A percentile compares a stretch with the other conserved stretches of the same genome.
Evolutionary conservation across 2,888 invertebrate species (phyloP).

Genomic region (Limnephilus lunatus): DNA sequence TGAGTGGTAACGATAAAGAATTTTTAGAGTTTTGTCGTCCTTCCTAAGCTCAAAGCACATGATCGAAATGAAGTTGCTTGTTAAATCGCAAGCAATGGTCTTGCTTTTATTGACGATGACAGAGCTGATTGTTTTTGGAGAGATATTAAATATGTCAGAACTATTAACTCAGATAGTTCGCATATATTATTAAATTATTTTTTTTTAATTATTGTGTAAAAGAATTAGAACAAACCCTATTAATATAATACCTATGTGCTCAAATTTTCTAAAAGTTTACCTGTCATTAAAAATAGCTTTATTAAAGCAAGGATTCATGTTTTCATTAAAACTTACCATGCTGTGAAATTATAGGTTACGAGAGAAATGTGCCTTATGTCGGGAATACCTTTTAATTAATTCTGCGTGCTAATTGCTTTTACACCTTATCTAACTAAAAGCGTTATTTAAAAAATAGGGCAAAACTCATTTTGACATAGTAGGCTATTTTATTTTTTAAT

Average conservation of each 20-base stretch:
- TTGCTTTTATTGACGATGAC: no score
- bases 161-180: no score
- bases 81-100: no score
- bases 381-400: conserved; percentile 33
- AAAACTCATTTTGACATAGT: conserved; percentile 12
- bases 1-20: no score
- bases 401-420: conserved; percentile 21
- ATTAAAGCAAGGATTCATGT: background rate
- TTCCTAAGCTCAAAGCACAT: no score
- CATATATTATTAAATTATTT: no score
- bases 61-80: no score
- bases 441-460: conserved; percentile 33
- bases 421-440: conserved; percentile 17
- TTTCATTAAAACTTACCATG: background rate
- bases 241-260: no score
- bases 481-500: conserved; percentile 42
- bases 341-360: background rate
- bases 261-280: background rate
- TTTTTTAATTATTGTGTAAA: no score
- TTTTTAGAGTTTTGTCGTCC: no score
- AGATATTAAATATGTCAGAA: no score
- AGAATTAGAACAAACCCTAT: background rate
- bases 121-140: no score
- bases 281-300: background rate
- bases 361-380: conserved; percentile 16